Conservation (phyloP, 2,797 vertebrate genomes). For the Tokudaia tokunoshimensis region DNA sequence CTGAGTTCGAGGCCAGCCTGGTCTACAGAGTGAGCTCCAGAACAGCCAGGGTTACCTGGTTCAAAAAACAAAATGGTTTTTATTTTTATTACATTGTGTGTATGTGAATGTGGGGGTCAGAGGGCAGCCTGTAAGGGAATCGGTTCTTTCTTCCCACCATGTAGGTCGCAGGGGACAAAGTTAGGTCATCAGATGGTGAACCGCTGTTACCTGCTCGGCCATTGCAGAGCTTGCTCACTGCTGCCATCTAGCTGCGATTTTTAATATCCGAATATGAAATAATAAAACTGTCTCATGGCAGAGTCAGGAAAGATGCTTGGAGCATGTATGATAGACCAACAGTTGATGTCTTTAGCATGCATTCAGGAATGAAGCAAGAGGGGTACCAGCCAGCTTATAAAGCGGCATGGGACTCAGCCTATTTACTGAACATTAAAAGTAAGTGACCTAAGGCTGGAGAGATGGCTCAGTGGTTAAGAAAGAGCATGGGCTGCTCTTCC, state of each 20-base stretch:
- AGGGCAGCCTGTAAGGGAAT: neutral
- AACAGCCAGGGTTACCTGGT: neutral
- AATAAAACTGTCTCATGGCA: neutral
- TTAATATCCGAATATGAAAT: slow-evolving; percentile 43
- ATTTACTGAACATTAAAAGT: neutral
- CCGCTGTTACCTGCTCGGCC: neutral
- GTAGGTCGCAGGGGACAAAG: neutral
- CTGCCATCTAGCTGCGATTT: neutral
- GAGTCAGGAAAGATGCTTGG: neutral
- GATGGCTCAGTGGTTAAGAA: no score
- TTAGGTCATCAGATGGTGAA: neutral
- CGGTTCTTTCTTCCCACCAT: neutral
- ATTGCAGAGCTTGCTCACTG: neutral
- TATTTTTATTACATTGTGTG: no score
- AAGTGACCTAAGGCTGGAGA: neutral
- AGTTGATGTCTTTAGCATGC: neutral
- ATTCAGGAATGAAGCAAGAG: neutral
- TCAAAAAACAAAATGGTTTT: neutral
- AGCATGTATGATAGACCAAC: neutral
- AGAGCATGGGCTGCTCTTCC: no score
- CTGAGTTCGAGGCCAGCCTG: neutral
- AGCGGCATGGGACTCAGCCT: neutral
- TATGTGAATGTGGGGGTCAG: neutral
- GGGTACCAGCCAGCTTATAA: neutral
- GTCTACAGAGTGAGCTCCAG: neutral